Conservation (phyloP, 2,888 invertebrate genomes). For the Eupithecia subumbrata region DNA sequence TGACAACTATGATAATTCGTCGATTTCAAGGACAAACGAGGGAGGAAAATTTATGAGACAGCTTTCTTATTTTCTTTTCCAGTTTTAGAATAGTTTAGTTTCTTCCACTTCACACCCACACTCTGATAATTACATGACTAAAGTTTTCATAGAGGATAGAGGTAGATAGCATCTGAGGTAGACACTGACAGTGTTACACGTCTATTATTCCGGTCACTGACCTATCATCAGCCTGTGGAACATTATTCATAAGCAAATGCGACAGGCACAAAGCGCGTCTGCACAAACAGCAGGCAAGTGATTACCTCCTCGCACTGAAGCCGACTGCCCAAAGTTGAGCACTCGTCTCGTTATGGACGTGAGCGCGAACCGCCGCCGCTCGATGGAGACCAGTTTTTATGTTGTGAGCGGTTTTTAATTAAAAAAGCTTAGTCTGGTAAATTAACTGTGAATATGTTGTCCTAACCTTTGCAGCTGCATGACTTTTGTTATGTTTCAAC, state of each 20-base stretch:
- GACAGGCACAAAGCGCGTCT: not conserved
- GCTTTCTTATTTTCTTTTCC: not conserved
- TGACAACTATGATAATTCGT: not conserved
- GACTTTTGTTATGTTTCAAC: not conserved
- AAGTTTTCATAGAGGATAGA: not conserved
- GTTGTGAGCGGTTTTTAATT: constrained; percentile 20
- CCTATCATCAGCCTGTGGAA: not conserved
- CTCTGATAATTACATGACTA: not conserved
- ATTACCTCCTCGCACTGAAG: not conserved
- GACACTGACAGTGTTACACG: not conserved
- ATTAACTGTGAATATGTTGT: not conserved
- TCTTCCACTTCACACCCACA: no score
- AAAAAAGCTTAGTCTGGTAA: constrained; percentile 8
- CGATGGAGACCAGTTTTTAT: constrained; percentile 15
- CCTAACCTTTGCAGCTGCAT: not conserved
- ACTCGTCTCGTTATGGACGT: not conserved
- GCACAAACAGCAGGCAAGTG: not conserved
- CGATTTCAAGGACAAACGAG: not conserved
- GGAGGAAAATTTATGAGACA: not conserved
- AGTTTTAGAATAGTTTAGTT: not conserved
- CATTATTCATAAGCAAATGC: not conserved
- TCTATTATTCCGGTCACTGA: not conserved
- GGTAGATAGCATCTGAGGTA: not conserved
- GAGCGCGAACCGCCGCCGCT: not conserved
- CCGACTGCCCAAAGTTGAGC: constrained; percentile 4